A percentile compares a stretch with the other conserved stretches of the same genome.
Conservation (phyloP, 1,140 invertebrate species). For the Zaprionus tsacasi region DNA sequence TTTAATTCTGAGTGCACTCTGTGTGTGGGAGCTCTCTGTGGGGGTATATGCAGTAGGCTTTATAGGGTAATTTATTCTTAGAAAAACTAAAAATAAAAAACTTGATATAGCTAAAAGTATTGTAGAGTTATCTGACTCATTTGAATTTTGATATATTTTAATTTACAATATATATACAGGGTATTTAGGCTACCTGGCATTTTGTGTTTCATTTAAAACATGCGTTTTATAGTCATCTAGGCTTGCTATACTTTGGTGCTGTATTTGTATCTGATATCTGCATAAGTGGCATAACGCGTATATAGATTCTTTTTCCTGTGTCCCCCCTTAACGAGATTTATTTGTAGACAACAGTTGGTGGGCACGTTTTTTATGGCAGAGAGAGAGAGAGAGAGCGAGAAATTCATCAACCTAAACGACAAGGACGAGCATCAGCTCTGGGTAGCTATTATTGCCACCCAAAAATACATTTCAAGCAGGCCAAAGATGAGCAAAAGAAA, state of each 20-base stretch:
- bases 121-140: background rate
- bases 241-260: background rate
- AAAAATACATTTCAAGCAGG: constrained; percentile 81
- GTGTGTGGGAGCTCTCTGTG: background rate
- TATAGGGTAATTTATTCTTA: background rate
- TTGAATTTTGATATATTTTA: background rate
- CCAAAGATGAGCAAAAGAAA: constrained; percentile 62
- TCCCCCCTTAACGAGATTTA: constrained; percentile 77
- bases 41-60: constrained; percentile 6
- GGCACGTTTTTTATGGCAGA: constrained; percentile 73
- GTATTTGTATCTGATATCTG: constrained; percentile 1
- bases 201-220: constrained; percentile 10
- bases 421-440: constrained; percentile 61
- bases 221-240: constrained; percentile 54
- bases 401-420: constrained; percentile 77
- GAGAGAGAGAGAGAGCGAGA: constrained; percentile 25
- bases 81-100: background rate
- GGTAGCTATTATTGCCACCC: constrained; percentile 71
- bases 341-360: constrained; percentile 82
- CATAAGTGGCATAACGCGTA: constrained; percentile 40
- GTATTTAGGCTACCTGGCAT: background rate
- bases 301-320: constrained; percentile 16
- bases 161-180: background rate
- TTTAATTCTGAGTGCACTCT: background rate
- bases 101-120: background rate